These are phyloP conservation scores for Nasonovia ribisnigri DNA, from an alignment of 2,888 invertebrate species.

Conservation along the genomic window DNA sequence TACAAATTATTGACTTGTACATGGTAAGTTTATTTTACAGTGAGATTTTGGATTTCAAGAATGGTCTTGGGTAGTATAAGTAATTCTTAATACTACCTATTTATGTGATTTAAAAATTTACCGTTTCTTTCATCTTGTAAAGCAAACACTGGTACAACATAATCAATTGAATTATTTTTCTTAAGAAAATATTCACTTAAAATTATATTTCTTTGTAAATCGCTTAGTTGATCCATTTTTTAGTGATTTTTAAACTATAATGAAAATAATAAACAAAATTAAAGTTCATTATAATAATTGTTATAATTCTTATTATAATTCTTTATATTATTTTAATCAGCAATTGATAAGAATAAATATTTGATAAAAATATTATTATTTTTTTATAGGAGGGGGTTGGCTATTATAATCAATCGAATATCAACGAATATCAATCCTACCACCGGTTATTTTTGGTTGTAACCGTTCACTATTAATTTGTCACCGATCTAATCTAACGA, in stretches of 20 bases:
- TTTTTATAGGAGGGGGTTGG: neutral
- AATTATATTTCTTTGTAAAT: neutral
- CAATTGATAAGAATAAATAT: constrained; percentile 11
- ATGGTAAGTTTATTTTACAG: too few relatives aligned
- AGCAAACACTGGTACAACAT: constrained; percentile 13
- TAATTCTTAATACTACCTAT: neutral
- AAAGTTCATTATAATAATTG: neutral
- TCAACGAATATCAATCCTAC: too few relatives aligned
- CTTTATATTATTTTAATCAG: too few relatives aligned
- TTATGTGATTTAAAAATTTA: neutral
- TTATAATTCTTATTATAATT: too few relatives aligned
- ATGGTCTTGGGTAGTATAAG: neutral
- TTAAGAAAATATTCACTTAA: constrained; percentile 13
- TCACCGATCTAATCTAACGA: too few relatives aligned
- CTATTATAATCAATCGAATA: neutral
- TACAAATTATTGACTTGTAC: too few relatives aligned
- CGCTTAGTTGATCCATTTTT: neutral
- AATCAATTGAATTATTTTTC: neutral
- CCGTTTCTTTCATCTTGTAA: constrained; percentile 1
- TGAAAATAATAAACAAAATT: constrained; percentile 6
- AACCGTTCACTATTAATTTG: too few relatives aligned
- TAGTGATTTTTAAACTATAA: too few relatives aligned
- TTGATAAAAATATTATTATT: constrained; percentile 19
- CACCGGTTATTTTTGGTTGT: too few relatives aligned
- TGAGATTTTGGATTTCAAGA: too few relatives aligned